A percentile compares a stretch with the other conserved stretches of the same genome.
Conservation (phyloP, 2,797 vertebrate species). For the Jordanella pulchra region DNA sequence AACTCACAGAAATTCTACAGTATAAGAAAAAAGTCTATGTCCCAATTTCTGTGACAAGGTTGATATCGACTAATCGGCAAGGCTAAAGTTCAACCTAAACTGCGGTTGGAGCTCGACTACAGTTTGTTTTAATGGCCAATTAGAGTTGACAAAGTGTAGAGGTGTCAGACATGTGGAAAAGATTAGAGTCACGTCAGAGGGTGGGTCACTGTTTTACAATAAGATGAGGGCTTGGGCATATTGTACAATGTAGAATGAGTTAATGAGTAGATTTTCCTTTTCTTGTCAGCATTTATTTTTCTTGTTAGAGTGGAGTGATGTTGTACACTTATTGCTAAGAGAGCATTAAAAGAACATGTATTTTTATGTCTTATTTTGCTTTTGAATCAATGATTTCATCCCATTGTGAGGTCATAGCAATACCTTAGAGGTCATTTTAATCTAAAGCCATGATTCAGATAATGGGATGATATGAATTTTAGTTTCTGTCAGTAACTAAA, state of each 20-base stretch:
- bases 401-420: not conserved
- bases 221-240: conserved; percentile 23
- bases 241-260: not conserved
- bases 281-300: conserved; percentile 3
- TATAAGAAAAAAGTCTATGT: not conserved
- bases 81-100: conserved; percentile 37
- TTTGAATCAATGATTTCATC: not conserved
- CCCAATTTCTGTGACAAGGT: conserved; percentile 16
- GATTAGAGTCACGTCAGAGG: conserved; percentile 24
- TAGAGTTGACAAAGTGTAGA: conserved; percentile 39
- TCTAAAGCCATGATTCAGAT: not conserved
- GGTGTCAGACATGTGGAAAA: conserved; percentile 38
- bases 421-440: not conserved
- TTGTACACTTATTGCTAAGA: not conserved
- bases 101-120: not conserved
- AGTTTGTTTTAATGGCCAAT: conserved; percentile 52
- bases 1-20: conserved; percentile 9
- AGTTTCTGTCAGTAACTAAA: too few species aligned
- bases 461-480: too few species aligned
- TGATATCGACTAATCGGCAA: conserved; percentile 42
- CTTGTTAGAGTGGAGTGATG: not conserved
- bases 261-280: conserved; percentile 23
- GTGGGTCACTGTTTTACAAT: conserved; percentile 4
- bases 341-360: not conserved
- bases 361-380: not conserved